Evolutionary conservation across 2,888 invertebrate genomes (phyloP).

Genomic region (Ophion ventricosus): DNA sequence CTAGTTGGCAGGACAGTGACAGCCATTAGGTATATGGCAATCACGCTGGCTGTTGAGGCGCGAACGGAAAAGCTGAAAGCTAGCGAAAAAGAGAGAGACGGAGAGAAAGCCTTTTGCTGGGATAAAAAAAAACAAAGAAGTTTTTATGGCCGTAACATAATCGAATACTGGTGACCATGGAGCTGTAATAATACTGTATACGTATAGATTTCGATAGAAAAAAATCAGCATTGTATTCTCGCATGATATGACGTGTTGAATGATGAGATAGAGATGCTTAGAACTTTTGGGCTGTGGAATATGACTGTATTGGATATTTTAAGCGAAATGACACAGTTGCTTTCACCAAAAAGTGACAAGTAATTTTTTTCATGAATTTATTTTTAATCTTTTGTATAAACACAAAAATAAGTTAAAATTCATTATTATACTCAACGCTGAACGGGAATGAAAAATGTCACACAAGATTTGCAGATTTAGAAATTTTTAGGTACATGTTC

Average conservation of each 20-base stretch:
- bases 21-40: slow-evolving; percentile 44
- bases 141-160: slow-evolving; percentile 52
- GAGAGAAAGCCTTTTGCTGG: slow-evolving; percentile 27
- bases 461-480: no score
- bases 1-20: slow-evolving; percentile 52
- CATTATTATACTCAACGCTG: no score
- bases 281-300: neutral
- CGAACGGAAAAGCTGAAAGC: neutral
- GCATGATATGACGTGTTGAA: neutral
- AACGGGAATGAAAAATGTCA: no score
- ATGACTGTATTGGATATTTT: neutral
- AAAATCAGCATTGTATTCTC: neutral
- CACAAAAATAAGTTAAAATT: no score
- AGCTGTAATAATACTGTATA: neutral
- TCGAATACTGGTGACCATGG: slow-evolving; percentile 37
- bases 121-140: slow-evolving; percentile 34
- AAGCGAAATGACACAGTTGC: neutral
- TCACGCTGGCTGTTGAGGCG: slow-evolving; percentile 1
- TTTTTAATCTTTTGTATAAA: no score
- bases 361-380: no score
- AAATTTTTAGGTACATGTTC: no score
- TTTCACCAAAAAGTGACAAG: neutral
- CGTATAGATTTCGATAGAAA: neutral
- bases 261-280: neutral
- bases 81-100: neutral